Base-by-base conservation (phyloP, 2,113 vertebrate species). In the Rattus norvegicus region DNA sequence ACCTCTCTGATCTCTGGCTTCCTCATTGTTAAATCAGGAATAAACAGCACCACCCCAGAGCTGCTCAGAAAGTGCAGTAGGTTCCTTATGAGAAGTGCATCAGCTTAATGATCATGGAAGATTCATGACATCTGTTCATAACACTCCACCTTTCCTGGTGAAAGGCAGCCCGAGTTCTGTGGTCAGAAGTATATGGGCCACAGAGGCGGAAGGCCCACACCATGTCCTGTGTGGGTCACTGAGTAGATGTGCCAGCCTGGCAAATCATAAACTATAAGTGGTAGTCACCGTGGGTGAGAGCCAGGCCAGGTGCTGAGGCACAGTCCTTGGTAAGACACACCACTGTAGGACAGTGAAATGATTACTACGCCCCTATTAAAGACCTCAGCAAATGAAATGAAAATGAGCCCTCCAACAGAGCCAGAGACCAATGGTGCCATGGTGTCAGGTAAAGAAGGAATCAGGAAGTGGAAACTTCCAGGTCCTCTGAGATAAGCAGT, bases 21-120 rank as follows among this genome's bases (percentile, higher is more conserved):
- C 73, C 89, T 94, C 69, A 39, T 73, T 39, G 83, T 85, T 94
- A 65, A 86, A n/a, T 77, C 43, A 81, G 88, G 33, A 93, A 87
- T 76, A 94, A 77, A 76, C 54, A 88, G 11, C 49, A 69, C 36
- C 36, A 47, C 36, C 49, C 88, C 92, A 59, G 49, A 52, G 56
- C 2, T 85, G 65, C 86, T 28, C 6, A 39, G 72, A 89, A 39
- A 83, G 84, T 11, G 81, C 26, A 14, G 61, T 7, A 7, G 61
- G 72, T 59, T 39, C 79, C 52, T 33, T 33, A 92, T 43, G 77
- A 79, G 76, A 77, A 86, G 69, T 43, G n/a, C 52, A 47, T n/a
- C 61, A 83, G 63, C 80, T 89, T 91, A 67, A 61, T 17, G 72
- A 75, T 81, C 80, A 80, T 8, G 63, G 63, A 65, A 85, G 65